Base-by-base conservation (phyloP, 2,888 invertebrate genomes). In the Perizoma affinitatum region DNA sequence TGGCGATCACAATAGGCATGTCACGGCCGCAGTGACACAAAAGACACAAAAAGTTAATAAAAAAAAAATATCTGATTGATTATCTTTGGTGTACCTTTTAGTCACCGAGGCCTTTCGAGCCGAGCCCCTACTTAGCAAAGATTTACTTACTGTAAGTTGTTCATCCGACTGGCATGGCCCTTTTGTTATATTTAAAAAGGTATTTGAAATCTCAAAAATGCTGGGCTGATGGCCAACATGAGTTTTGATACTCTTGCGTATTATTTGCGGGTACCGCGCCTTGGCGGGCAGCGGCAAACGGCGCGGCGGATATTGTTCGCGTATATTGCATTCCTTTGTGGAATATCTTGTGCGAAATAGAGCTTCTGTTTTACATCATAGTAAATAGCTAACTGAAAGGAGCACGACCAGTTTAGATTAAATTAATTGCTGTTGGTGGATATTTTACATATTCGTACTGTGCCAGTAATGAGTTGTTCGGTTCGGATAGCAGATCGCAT, bases 251-350 rank as follows among this genome's bases (percentile, higher is more conserved):
- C 8, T 4, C 8, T 8, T 22, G 38, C 41, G 33, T 50, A 22
- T 50, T 22, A 41, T 41, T 22, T 2, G 22, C 5, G 9, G 41
- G 42, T n/a, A 34, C 22, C 6, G 41, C 41, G 42, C n/a, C 11
- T 5, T 9, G 33, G 46, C 33, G 46, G 46, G 33, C 8, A 34
- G 33, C 8, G 8, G 34, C 9, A 22, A 22, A 22, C 22, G 22
- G 33, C 9, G 42, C 9, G 10, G 46, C 33, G 46, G 46, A 46
- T 46, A 46, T 46, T 34, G 46, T 33, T 33, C 34, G 46, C 46
- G 41, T 45, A 53, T 59, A 59, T 58, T 58, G 54, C 53, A 58
- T 58, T 58, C 58, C 49, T 49, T 49, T 50, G 54, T 54, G 36
- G 49, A 58, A 44, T 53, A 48, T 58, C 58, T 50, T 36, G 41